Percentiles rank a stretch among this genome's conserved stretches.
These are phyloP conservation scores for Meliscaeva auricollis DNA, from an alignment of 2,888 invertebrate species.

Conservation along the genomic window DNA sequence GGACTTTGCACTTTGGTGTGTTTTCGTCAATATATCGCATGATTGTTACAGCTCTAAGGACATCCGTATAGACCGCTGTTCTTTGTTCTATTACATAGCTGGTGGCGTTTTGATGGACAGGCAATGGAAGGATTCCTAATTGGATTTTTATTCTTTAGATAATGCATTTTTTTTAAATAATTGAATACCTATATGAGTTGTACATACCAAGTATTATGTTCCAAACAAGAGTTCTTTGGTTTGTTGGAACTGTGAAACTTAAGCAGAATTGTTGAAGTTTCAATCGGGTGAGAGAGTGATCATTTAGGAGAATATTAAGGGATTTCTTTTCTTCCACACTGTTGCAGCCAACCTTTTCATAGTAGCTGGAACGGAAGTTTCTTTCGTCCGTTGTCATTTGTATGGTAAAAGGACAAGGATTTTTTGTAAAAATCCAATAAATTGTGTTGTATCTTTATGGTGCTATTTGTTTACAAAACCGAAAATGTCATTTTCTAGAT, in stretches of 20 bases:
- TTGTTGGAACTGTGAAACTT: conserved; percentile 92
- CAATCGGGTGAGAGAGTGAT: conserved; percentile 91
- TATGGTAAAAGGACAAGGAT: too few species aligned
- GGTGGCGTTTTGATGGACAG: conserved; percentile 91
- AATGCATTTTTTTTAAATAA: too few species aligned
- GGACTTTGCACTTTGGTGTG: conserved; percentile 88
- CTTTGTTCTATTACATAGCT: conserved; percentile 91
- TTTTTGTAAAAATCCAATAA: neutral
- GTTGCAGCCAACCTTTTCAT: conserved; percentile 95
- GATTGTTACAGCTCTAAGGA: conserved; percentile 88
- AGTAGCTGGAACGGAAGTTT: conserved; percentile 92
- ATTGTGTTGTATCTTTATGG: neutral
- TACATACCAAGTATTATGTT: conserved; percentile 93
- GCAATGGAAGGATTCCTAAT: conserved; percentile 87
- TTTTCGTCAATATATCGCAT: conserved; percentile 88
- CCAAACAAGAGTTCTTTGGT: conserved; percentile 92
- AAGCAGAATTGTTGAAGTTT: conserved; percentile 94
- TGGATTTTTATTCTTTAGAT: neutral
- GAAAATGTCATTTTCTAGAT: too few species aligned
- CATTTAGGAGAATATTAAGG: conserved; percentile 93
- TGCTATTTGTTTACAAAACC: conserved; percentile 15
- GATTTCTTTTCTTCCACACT: conserved; percentile 96
- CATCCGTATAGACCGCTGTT: conserved; percentile 90
- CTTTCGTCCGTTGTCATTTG: conserved; percentile 88
- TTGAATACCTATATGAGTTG: too few species aligned